Evolutionary conservation across 2,113 vertebrate species (phyloP).

Genomic region (Anhinga rufa): DNA sequence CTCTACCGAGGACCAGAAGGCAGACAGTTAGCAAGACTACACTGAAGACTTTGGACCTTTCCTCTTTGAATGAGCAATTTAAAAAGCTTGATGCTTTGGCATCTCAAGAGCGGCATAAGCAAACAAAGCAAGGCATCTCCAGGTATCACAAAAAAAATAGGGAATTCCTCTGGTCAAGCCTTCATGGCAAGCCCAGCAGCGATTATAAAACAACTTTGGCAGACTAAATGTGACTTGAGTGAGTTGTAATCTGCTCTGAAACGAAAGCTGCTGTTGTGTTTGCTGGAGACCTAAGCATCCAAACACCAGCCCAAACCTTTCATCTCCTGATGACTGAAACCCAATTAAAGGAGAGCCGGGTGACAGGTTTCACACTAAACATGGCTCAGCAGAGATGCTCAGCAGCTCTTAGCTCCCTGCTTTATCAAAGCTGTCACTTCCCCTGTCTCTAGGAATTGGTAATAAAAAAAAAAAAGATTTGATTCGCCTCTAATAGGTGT

Average conservation of each 20-base stretch:
- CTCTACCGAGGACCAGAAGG: not conserved
- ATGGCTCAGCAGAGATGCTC: not conserved
- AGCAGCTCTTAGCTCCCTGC: conserved; percentile 18
- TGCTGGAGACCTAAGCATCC: not conserved
- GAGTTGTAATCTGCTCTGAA: not conserved
- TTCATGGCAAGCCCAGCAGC: not conserved
- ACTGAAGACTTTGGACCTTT: not conserved
- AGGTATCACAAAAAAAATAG: not conserved
- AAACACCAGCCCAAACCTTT: conserved; percentile 7
- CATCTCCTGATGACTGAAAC: conserved; percentile 28
- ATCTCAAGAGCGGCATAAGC: not conserved
- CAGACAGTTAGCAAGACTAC: not conserved
- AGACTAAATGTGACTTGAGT: not conserved
- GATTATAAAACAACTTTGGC: not conserved
- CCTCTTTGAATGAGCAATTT: not conserved
- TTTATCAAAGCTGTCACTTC: conserved; percentile 69
- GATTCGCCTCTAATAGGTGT: conserved; percentile 64
- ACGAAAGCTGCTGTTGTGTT: conserved; percentile 13
- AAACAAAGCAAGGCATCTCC: not conserved
- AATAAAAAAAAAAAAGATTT: conserved; percentile 32
- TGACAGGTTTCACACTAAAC: conserved; percentile 53
- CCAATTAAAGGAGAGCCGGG: conserved; percentile 54
- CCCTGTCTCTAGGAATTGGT: conserved; percentile 26
- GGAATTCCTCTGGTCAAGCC: not conserved
- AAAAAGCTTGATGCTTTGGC: not conserved